Conservation (phyloP, 2,113 vertebrate species). For the Dunckerocampus dactyliophorus region DNA sequence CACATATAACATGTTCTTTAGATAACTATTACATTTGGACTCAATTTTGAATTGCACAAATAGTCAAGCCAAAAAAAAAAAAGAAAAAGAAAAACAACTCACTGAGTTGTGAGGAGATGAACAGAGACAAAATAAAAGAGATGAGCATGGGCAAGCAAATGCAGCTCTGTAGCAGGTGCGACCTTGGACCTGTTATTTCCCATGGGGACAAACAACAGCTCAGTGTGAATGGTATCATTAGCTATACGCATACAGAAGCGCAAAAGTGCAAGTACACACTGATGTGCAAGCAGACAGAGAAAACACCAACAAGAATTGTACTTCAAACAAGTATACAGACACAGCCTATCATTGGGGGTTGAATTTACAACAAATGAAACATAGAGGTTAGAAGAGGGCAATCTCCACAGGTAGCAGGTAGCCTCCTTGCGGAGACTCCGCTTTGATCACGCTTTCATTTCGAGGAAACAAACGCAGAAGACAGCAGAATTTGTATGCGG, state of each 20-base stretch:
- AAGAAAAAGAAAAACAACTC: no score
- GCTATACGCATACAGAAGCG: constrained; percentile 28
- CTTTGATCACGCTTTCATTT: constrained; percentile 15
- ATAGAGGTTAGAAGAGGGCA: constrained; percentile 36
- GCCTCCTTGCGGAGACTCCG: constrained; percentile 8
- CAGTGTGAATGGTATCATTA: constrained; percentile 46
- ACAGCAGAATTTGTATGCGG: constrained; percentile 3
- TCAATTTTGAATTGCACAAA: no score
- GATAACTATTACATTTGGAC: no score
- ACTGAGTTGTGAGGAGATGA: constrained; percentile 43
- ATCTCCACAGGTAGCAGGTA: constrained; percentile 25
- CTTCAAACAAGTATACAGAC: constrained; percentile 18
- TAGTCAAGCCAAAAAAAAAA: no score
- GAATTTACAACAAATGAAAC: constrained; percentile 46
- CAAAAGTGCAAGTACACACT: constrained; percentile 25
- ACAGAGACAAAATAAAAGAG: constrained; percentile 27
- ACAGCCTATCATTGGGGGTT: constrained; percentile 16
- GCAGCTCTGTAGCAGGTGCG: constrained; percentile 57
- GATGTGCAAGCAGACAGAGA: constrained; percentile 19
- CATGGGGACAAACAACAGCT: constrained; percentile 31
- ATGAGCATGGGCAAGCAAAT: constrained; percentile 41
- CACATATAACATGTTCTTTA: no score
- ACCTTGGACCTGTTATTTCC: constrained; percentile 58
- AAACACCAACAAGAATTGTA: constrained; percentile 30
- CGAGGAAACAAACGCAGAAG: constrained; percentile 12